Base-by-base conservation (phyloP, 2,888 invertebrate species). In the Itoplectis maculator region DNA sequence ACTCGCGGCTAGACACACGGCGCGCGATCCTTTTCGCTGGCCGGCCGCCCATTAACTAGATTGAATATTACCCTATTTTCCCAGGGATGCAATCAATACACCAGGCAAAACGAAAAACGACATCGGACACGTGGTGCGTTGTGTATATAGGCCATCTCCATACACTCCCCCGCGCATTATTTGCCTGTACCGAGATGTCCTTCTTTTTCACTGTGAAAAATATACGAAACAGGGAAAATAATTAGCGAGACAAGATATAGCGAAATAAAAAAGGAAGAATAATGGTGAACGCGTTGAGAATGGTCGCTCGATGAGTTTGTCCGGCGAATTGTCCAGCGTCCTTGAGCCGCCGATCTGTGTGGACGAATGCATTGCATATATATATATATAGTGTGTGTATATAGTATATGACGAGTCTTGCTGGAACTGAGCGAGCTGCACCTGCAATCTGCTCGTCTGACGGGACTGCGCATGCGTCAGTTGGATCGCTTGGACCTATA, bases 1-100 rank as follows among this genome's bases (percentile, higher is more conserved):
- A 73, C 73, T 47, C 20, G 42, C 47, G 47, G 29, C 42, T 66
- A n/a, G n/a, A n/a, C n/a, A n/a, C n/a, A 66, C n/a, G 40, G 18
- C 72, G 49, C 11, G 42, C 51, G 61, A 56, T 63, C 56, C 47
- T 65, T 51, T 69, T 65, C 29, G 49, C 65, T 51, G 75, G 72
- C 78, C 47, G 65, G 37, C 37, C 80, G 51, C 86, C 87, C 87
- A 91, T 90, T 89, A 90, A 90, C 86, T 86, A 89, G 89, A 91
- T 91, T 90, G 90, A 90, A 88, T 89, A 90, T 91, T 91, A 91
- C 88, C 90, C 91, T 90, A 88, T 90, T 89, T 90, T 88, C 87
- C 87, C 85, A 86, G 73, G 84, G 86, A 87, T 86, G 89, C 87
- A 89, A 90, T 89, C 89, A 89, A 90, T 90, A 90, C 81, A n/a